Percentiles rank a stretch among this genome's conserved stretches.
phyloP scores from a whole-genome alignment of 2,113 vertebrate genomes.

The Sapajus apella region DNA sequence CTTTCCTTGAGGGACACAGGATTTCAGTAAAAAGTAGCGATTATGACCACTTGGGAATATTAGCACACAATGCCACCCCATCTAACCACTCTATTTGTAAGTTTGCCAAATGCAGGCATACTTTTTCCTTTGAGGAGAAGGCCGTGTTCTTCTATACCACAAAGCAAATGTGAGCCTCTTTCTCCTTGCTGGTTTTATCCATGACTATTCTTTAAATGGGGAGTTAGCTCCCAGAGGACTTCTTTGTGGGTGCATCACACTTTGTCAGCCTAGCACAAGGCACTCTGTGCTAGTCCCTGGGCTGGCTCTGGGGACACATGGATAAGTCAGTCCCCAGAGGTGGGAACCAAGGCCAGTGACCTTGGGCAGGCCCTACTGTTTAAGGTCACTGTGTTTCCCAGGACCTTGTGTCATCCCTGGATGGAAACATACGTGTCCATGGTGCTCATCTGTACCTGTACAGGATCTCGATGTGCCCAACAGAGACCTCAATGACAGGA shows the following conservation, averaged over 20 bases:
- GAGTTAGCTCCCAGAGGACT: not conserved
- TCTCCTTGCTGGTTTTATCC: not conserved
- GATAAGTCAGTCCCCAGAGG: not conserved
- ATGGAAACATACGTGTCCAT: fast-evolving
- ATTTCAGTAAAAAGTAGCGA: not conserved
- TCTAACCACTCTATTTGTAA: not conserved
- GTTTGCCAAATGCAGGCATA: not conserved
- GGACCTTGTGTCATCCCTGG: not conserved
- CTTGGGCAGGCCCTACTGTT: not conserved
- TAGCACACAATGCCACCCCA: not conserved
- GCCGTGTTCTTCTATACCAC: not conserved
- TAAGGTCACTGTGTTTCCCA: not conserved
- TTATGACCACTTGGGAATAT: not conserved
- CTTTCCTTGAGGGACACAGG: not conserved
- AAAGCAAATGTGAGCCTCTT: not conserved
- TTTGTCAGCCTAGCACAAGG: not conserved
- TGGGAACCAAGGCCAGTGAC: not conserved
- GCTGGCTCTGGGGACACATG: not conserved
- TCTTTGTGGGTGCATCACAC: not conserved
- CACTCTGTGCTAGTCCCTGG: not conserved
- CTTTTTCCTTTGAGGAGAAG: not conserved
- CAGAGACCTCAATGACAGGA: not conserved
- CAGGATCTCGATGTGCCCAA: not conserved
- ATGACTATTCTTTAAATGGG: not conserved
- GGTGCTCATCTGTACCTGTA: too few relatives aligned